Evolutionary conservation across 2,797 vertebrate species (phyloP).

Genomic region (Anolis apletophallus): DNA sequence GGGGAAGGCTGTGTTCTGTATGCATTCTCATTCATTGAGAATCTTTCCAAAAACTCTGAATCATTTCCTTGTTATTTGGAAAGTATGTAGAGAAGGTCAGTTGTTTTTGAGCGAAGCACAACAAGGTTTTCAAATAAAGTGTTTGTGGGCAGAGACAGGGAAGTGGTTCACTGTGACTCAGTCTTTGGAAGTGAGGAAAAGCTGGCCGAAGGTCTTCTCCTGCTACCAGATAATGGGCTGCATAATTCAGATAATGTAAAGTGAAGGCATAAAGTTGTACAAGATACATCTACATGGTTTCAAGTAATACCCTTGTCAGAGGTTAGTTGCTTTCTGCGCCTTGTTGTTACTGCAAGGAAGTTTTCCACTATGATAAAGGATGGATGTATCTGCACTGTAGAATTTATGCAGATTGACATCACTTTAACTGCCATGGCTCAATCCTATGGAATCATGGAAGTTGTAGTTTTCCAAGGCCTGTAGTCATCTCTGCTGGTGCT

Average conservation of each 20-base stretch:
- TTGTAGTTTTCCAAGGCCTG: too few relatives aligned
- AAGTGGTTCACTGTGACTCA: slow-evolving; percentile 51
- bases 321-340: too few relatives aligned
- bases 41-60: slow-evolving; percentile 54
- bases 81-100: slow-evolving; percentile 60
- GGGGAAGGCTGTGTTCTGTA: slow-evolving; percentile 30
- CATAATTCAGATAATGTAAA: slow-evolving; percentile 53
- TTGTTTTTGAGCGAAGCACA: slow-evolving; percentile 51
- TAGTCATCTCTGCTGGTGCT: too few relatives aligned
- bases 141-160: slow-evolving; percentile 35
- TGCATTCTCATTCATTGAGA: slow-evolving; percentile 32
- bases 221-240: slow-evolving; percentile 40
- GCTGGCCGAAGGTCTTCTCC: slow-evolving; percentile 10
- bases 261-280: background rate
- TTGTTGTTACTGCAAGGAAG: too few relatives aligned
- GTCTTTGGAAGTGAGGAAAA: slow-evolving; percentile 40
- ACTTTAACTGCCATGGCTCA: too few relatives aligned
- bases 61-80: slow-evolving; percentile 55
- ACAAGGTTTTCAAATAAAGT: slow-evolving; percentile 35
- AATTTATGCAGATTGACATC: too few relatives aligned
- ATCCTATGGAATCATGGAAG: too few relatives aligned
- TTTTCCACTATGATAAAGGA: background rate
- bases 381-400: too few relatives aligned
- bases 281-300: too few relatives aligned
- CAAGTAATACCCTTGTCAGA: too few relatives aligned